Percentiles rank a stretch among this genome's conserved stretches.
phyloP scores from a whole-genome alignment of 1,140 invertebrate genomes.

The Ceratosolen solmsi region DNA sequence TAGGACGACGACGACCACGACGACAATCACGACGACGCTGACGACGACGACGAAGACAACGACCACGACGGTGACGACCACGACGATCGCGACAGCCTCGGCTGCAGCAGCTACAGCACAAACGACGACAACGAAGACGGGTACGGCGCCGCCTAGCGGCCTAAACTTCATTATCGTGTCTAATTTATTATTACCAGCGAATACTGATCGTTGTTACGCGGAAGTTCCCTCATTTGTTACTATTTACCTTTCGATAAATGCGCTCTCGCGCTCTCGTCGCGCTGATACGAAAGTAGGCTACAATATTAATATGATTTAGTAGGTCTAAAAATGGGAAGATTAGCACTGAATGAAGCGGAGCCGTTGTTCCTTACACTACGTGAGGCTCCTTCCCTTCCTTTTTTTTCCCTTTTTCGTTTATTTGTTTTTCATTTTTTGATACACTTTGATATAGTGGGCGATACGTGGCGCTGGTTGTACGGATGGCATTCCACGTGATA shows the following conservation, averaged over 20 bases:
- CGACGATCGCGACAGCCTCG: not conserved
- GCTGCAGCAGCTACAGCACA: not conserved
- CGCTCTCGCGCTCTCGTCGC: not conserved
- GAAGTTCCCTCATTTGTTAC: not conserved
- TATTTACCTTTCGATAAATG: conserved; percentile 25
- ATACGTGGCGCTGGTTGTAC: no score
- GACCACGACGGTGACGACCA: not conserved
- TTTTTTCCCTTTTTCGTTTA: no score
- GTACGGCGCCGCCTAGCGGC: not conserved
- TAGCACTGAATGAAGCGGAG: not conserved
- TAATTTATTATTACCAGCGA: conserved; percentile 19
- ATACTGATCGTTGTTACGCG: conserved; percentile 1
- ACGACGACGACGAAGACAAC: not conserved
- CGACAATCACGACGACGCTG: not conserved
- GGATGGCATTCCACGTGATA: not conserved
- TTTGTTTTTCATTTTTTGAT: not conserved
- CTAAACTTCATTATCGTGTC: not conserved
- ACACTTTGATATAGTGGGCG: not conserved
- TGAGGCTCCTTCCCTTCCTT: no score
- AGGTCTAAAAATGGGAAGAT: conserved; percentile 2
- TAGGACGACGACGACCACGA: not conserved
- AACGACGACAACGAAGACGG: not conserved
- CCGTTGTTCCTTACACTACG: no score
- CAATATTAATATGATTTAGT: conserved; percentile 10
- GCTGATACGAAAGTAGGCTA: not conserved